Percentiles rank a stretch among this genome's conserved stretches.
Evolutionary conservation across 53 echinoderm and acorn worm genomes (phyloP).

Genomic region (Zoroaster sp.): DNA sequence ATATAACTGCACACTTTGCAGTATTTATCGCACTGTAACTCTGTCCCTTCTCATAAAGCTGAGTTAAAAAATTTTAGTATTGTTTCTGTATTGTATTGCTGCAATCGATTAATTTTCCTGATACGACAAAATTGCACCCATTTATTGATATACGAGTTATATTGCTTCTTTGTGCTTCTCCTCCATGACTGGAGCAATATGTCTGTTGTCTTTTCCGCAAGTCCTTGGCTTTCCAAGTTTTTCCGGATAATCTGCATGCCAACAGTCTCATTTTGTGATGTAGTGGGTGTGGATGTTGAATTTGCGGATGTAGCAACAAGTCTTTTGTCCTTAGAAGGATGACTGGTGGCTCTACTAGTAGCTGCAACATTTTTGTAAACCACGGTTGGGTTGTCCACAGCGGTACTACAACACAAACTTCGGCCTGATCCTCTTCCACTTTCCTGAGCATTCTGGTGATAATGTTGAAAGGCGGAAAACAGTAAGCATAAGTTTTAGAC

Average conservation of each 20-base stretch:
- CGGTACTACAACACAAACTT: conserved; percentile 28
- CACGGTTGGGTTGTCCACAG: conserved; percentile 59
- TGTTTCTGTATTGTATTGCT: neutral
- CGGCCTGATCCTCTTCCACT: neutral
- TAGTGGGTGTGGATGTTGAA: neutral
- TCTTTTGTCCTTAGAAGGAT: conserved; percentile 8
- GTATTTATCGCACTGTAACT: neutral
- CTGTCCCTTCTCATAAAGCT: neutral
- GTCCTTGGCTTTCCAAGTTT: neutral
- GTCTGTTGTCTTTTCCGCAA: conserved; percentile 3
- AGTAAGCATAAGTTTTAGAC: neutral
- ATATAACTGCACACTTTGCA: neutral
- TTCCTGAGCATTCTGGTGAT: conserved; percentile 19
- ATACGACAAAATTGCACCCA: neutral
- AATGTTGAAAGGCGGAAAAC: conserved; percentile 46
- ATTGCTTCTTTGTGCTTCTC: neutral
- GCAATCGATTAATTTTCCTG: neutral
- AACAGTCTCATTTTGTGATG: neutral
- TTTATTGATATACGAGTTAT: neutral
- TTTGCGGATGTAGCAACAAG: neutral
- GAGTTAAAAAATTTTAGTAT: neutral
- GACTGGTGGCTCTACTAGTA: conserved; percentile 33
- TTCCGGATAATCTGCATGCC: conserved; percentile 20
- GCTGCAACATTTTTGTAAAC: conserved; percentile 38
- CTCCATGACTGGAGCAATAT: conserved; percentile 8